phyloP scores from a whole-genome alignment of 2,797 vertebrate species.

The Poeciliopsis gracilis region DNA sequence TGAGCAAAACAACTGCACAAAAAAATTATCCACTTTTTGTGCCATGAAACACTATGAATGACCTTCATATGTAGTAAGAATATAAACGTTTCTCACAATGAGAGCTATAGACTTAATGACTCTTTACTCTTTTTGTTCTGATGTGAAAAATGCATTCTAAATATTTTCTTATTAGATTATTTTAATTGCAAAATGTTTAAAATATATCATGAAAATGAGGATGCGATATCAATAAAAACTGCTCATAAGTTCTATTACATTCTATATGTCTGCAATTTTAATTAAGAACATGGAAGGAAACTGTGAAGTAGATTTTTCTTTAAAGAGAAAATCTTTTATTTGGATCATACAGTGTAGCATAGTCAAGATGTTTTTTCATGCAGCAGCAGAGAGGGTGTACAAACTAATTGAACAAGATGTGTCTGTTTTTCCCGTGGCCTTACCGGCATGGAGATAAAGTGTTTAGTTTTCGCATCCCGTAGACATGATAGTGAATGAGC shows the following conservation, averaged over 20 bases:
- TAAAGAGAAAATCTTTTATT: too few relatives aligned
- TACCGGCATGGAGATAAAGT: too few relatives aligned
- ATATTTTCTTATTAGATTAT: not conserved
- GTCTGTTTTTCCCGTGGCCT: too few relatives aligned
- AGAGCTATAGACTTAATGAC: not conserved
- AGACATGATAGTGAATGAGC: too few relatives aligned
- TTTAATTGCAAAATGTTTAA: not conserved
- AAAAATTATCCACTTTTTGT: not conserved
- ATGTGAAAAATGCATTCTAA: not conserved
- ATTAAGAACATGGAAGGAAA: not conserved
- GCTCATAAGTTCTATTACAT: not conserved
- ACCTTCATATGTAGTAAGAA: not conserved
- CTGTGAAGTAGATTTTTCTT: too few relatives aligned
- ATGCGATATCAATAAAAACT: not conserved
- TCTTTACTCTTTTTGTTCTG: not conserved
- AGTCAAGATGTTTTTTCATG: too few relatives aligned
- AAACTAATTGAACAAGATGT: too few relatives aligned
- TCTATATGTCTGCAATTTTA: not conserved
- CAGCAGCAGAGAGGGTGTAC: too few relatives aligned
- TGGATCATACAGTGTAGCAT: too few relatives aligned
- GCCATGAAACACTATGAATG: not conserved
- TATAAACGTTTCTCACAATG: not conserved
- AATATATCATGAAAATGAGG: not conserved
- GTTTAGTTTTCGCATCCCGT: too few relatives aligned
- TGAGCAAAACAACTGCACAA: not conserved